These are phyloP conservation scores for Argyra leucocephala DNA, from an alignment of 2,888 invertebrate species.

Conservation along the genomic window DNA sequence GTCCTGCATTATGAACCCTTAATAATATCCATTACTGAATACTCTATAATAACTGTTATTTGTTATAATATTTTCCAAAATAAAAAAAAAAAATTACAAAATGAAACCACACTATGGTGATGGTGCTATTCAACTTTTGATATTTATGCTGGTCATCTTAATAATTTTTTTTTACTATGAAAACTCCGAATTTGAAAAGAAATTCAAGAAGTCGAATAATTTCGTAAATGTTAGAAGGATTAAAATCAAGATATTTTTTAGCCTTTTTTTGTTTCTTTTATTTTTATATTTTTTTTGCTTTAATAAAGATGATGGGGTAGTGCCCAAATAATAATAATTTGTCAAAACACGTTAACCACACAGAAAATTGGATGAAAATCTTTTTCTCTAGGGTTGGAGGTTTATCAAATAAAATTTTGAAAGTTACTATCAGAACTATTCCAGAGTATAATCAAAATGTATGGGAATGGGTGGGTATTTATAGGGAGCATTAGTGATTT, in stretches of 20 bases:
- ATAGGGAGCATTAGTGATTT: conserved; percentile 1
- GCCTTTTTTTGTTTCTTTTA: too few species aligned
- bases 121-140: background rate
- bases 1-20: background rate
- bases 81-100: background rate
- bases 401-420: too few species aligned
- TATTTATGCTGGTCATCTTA: background rate
- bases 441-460: background rate
- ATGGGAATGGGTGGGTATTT: background rate
- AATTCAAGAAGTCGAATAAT: too few species aligned
- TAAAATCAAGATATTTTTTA: background rate
- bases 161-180: background rate
- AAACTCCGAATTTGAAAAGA: too few species aligned
- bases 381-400: too few species aligned
- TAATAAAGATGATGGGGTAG: background rate
- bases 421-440: too few species aligned
- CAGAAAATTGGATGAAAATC: background rate
- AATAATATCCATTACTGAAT: background rate
- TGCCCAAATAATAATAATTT: conserved; percentile 11
- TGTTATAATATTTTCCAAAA: background rate
- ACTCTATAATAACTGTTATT: background rate
- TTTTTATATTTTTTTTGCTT: too few species aligned
- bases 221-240: background rate
- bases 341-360: conserved; percentile 10
- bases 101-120: background rate